A percentile compares a stretch with the other conserved stretches of the same genome.
These are phyloP conservation scores for Dinoponera quadriceps DNA, from an alignment of 1,140 invertebrate species.

Conservation along the genomic window DNA sequence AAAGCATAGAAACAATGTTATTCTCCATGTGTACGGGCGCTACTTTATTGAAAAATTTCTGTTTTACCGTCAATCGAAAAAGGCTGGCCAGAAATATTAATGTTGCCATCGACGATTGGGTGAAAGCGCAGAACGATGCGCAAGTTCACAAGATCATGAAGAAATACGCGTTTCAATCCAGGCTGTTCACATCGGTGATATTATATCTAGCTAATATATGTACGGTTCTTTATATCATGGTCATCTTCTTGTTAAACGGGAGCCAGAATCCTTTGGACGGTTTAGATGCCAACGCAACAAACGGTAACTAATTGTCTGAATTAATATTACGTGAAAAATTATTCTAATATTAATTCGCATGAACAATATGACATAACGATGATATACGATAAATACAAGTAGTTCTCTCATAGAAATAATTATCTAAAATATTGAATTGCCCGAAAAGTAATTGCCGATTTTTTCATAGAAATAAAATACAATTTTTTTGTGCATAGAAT, in stretches of 20 bases:
- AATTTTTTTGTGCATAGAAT: too few species aligned
- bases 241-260: neutral
- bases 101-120: constrained; percentile 25
- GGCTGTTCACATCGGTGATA: neutral
- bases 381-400: too few species aligned
- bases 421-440: neutral
- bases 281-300: neutral
- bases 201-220: neutral
- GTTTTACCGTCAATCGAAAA: neutral
- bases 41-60: constrained; percentile 10
- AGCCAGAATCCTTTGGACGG: neutral
- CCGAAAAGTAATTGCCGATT: too few species aligned
- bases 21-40: neutral
- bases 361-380: neutral
- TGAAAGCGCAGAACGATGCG: constrained; percentile 1
- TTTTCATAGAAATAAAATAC: too few species aligned
- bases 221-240: neutral
- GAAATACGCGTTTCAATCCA: constrained; percentile 28
- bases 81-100: constrained; percentile 37
- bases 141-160: constrained; percentile 38
- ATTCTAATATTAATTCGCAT: neutral
- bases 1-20: constrained; percentile 12
- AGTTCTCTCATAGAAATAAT: neutral
- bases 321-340: neutral
- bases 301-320: constrained; percentile 10